Base-by-base conservation (phyloP, 1,140 invertebrate genomes). In the Orius insidiosus region DNA sequence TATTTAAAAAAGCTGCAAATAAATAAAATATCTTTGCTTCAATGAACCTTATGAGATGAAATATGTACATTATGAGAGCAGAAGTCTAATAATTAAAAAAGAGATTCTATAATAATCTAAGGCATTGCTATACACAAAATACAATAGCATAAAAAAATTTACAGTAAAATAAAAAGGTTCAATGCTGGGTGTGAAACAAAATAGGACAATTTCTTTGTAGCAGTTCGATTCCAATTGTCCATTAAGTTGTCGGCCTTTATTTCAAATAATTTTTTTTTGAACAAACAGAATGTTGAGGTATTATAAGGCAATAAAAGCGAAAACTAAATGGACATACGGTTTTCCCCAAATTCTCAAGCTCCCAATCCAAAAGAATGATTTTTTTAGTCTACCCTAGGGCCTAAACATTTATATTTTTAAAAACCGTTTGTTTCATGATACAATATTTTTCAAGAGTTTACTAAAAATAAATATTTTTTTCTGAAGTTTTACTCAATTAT, bases 61-160 rank as follows among this genome's bases (percentile, higher is more conserved):
- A 33, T 33, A 33, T n/a, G 32, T 33, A 33, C 32, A 33, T 33
- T 33, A 7, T 7, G n/a, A 7, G 32, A 33, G 6, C 32, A 33
- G 6, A 33, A n/a, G 32, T n/a, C 32, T 7, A 33, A 33, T 33
- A 7, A 6, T 33, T 6, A n/a, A 6, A 9, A 38, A 10, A 40
- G 9, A 15, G 9, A 15, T 40, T 40, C 38, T 18, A 18, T 10
- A 40, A 40, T 40, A 40, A 38, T 40, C 38, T 40, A 40, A 40
- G 38, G 38, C 38, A 15, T 40, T 40, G 11, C 38, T 16, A 40
- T 40, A 18, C 9, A 40, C 13, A 36, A 33, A 7, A 38, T 18
- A 40, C 38, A 40, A 40, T n/a, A 14, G 36, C 36, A 18, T 15
- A 40, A 15, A 16, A 5, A 10, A 40, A 15, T 40, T 10, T 18